These are phyloP conservation scores for Ptychoptera albimana DNA, from an alignment of 2,888 invertebrate species.

Conservation along the genomic window DNA sequence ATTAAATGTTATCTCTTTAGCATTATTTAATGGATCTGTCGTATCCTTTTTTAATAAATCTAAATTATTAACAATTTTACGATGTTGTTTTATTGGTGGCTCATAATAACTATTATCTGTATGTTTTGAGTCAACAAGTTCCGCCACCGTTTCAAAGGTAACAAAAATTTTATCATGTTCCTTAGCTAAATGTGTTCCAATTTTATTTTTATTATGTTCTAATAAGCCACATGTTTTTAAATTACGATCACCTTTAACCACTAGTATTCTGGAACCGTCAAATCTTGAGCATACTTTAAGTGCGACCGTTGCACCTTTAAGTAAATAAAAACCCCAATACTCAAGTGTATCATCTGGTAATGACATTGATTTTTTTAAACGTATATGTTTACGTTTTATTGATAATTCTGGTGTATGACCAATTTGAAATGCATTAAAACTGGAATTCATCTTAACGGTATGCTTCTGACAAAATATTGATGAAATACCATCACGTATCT, in stretches of 20 bases:
- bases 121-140: background rate
- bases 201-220: conserved; percentile 49
- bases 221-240: conserved; percentile 62
- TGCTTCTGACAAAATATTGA: conserved; percentile 69
- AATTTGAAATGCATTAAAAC: conserved; percentile 58
- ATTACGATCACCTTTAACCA: conserved; percentile 64
- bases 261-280: conserved; percentile 62
- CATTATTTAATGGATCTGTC: too few relatives aligned
- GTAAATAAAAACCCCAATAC: conserved; percentile 76
- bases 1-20: background rate
- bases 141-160: conserved; percentile 41
- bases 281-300: conserved; percentile 66
- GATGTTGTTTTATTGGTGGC: too few relatives aligned
- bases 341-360: conserved; percentile 73
- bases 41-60: too few relatives aligned
- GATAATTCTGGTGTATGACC: conserved; percentile 52
- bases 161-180: conserved; percentile 33
- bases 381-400: conserved; percentile 52
- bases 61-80: too few relatives aligned
- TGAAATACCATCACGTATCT: conserved; percentile 68
- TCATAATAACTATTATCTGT: background rate
- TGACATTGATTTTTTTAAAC: conserved; percentile 65
- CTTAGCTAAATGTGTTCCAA: conserved; percentile 34
- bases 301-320: conserved; percentile 60
- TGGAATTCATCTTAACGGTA: conserved; percentile 56